Evolutionary conservation across 2,797 vertebrate genomes (phyloP).

Genomic region (Helarctos malayanus): DNA sequence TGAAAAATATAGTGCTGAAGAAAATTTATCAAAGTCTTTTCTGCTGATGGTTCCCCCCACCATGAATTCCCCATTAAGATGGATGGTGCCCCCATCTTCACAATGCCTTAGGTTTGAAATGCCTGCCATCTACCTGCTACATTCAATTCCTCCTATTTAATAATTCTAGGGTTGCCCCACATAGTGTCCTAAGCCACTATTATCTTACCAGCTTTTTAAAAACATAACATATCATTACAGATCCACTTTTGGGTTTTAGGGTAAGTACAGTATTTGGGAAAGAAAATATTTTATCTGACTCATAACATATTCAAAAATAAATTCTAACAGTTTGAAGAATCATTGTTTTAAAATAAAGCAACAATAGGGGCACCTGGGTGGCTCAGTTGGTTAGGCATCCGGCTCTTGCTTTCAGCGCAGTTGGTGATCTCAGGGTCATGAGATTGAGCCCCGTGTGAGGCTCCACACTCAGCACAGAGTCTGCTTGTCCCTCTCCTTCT

Average conservation of each 20-base stretch:
- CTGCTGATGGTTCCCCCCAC: neutral
- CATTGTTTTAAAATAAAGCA: constrained; percentile 26
- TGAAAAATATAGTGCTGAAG: neutral
- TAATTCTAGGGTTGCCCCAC: neutral
- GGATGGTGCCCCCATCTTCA: neutral
- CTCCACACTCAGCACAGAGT: neutral
- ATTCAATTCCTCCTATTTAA: neutral
- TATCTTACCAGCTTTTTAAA: neutral
- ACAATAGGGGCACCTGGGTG: neutral
- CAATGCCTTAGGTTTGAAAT: neutral
- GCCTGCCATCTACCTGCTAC: neutral
- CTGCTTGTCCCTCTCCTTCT: neutral
- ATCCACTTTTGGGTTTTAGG: neutral
- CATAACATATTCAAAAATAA: constrained; percentile 26
- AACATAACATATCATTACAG: neutral
- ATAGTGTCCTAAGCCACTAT: neutral
- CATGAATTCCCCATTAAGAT: neutral
- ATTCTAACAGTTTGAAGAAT: constrained; percentile 15
- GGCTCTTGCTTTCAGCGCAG: neutral
- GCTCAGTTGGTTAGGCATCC: neutral
- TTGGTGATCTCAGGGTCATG: neutral
- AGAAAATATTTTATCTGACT: neutral
- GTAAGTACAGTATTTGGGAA: neutral
- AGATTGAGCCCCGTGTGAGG: neutral
- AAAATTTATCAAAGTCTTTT: neutral